phyloP scores from a whole-genome alignment of 2,113 vertebrate species.

The Euleptes europaea region DNA sequence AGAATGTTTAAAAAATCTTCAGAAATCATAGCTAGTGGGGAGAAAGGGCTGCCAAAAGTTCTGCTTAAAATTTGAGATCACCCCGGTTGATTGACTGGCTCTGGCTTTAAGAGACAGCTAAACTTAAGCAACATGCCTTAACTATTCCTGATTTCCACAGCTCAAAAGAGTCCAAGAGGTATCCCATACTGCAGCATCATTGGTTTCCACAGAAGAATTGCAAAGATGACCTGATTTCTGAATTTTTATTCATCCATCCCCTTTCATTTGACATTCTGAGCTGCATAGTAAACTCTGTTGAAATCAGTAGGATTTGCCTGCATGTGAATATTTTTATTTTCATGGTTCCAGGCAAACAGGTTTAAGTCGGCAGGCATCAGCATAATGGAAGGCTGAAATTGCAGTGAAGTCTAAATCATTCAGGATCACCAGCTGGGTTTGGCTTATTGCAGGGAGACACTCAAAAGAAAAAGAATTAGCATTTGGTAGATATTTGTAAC shows the following conservation, averaged over 20 bases:
- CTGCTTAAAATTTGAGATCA: no score
- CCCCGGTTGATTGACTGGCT: no score
- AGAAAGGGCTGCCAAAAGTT: no score
- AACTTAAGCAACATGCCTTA: background rate
- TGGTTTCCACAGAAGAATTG: background rate
- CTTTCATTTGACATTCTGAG: background rate
- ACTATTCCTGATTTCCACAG: background rate
- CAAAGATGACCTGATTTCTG: background rate
- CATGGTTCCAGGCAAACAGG: background rate
- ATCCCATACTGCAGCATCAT: background rate
- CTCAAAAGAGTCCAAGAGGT: background rate
- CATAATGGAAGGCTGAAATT: conserved; percentile 14
- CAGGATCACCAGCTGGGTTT: background rate
- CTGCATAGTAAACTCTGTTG: background rate
- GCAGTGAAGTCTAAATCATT: conserved; percentile 11
- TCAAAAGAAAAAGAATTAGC: background rate
- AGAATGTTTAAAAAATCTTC: no score
- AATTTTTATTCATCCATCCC: background rate
- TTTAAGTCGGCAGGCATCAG: conserved; percentile 7
- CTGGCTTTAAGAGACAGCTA: background rate
- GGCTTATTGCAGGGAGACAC: background rate
- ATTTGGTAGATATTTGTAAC: background rate
- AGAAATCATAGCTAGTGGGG: no score
- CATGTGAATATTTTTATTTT: background rate
- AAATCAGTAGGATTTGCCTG: background rate